Conservation (phyloP, 2,888 invertebrate genomes). For the Chirona hameri region DNA sequence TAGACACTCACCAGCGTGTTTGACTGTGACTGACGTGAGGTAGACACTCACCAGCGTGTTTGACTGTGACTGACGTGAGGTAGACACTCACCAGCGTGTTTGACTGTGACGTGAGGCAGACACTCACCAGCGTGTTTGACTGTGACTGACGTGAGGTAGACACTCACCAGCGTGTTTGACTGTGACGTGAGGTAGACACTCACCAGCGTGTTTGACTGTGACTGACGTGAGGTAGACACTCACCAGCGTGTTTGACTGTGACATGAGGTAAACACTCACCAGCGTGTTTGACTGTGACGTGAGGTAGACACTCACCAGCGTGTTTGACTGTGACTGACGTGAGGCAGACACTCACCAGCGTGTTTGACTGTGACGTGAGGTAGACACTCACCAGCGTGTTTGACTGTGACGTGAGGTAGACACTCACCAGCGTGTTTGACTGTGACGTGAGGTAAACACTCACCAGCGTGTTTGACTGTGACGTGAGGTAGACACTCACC, state of each 20-base stretch:
- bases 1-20: no score
- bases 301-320: no score
- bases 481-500: slow-evolving; percentile 92
- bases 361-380: slow-evolving; percentile 77
- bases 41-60: no score
- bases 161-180: no score
- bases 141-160: slow-evolving; percentile 90
- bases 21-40: slow-evolving; percentile 81
- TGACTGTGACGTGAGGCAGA: slow-evolving; percentile 86
- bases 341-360: no score
- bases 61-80: slow-evolving; percentile 81
- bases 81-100: no score
- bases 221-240: slow-evolving; percentile 90
- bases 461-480: slow-evolving; percentile 76
- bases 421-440: no score
- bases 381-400: no score
- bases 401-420: slow-evolving; percentile 86
- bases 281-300: slow-evolving; percentile 79
- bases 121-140: no score
- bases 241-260: slow-evolving; percentile 71
- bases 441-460: slow-evolving; percentile 93
- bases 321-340: slow-evolving; percentile 79
- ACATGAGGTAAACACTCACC: slow-evolving; percentile 94
- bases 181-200: slow-evolving; percentile 90
- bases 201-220: no score